These are phyloP conservation scores for Agrotis clavis DNA, from an alignment of 2,888 invertebrate species.

Conservation along the genomic window DNA sequence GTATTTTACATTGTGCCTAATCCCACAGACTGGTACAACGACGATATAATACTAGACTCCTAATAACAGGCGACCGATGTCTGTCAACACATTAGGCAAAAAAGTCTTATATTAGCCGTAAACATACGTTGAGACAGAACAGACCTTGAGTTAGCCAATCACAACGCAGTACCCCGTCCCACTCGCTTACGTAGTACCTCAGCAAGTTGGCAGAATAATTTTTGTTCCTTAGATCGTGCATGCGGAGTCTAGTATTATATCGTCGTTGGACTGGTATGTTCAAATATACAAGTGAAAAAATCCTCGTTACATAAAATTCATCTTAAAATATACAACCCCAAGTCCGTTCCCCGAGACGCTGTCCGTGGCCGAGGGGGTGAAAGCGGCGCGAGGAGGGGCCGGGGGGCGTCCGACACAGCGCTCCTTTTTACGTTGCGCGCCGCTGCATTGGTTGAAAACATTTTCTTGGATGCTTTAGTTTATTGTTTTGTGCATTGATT, in stretches of 20 bases:
- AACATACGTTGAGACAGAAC: no score
- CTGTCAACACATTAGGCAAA: no score
- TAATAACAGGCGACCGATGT: no score
- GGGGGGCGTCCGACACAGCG: slow-evolving; percentile 87
- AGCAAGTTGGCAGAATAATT: no score
- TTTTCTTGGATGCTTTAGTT: slow-evolving; percentile 68
- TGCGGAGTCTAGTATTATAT: no score
- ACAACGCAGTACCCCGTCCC: no score
- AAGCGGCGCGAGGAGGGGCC: slow-evolving; percentile 58
- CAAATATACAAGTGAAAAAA: background rate
- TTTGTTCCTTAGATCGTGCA: no score
- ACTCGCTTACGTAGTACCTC: no score
- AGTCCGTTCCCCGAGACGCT: slow-evolving; percentile 80
- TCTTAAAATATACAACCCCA: slow-evolving; percentile 42
- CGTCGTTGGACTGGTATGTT: no score
- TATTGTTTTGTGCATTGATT: slow-evolving; percentile 1
- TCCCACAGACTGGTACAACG: background rate
- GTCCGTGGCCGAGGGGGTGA: slow-evolving; percentile 78
- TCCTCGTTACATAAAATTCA: slow-evolving; percentile 29
- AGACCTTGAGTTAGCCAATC: no score
- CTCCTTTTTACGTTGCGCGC: slow-evolving; percentile 89
- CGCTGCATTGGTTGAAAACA: slow-evolving; percentile 75
- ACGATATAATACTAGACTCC: no score
- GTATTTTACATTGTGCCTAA: background rate
- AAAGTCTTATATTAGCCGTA: no score